Percentiles rank a stretch among this genome's conserved stretches.
Evolutionary conservation across 2,113 vertebrate genomes (phyloP).

Genomic region (Geococcyx californianus): DNA sequence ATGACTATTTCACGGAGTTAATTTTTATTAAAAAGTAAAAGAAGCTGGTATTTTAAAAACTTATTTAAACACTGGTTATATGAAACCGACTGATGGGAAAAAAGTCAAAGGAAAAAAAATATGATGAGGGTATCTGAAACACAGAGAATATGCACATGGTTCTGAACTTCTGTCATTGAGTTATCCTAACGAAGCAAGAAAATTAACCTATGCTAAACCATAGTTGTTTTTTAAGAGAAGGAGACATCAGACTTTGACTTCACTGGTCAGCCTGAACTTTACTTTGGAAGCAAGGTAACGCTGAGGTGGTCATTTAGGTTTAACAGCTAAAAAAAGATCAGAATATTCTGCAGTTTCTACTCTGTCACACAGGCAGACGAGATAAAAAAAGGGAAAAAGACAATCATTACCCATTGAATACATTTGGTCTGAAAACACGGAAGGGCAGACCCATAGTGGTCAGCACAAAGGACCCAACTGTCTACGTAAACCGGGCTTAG

Average conservation of each 20-base stretch:
- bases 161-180: not conserved
- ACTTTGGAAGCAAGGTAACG: not conserved
- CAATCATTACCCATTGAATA: not conserved
- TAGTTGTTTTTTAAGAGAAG: not conserved
- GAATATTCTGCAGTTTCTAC: not conserved
- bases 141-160: fast-evolving
- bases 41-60: not conserved
- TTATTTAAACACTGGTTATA: not conserved
- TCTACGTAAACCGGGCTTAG: not conserved
- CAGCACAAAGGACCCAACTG: not conserved
- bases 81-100: not conserved
- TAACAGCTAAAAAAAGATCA: not conserved
- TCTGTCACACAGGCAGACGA: not conserved
- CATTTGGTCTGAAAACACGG: not conserved
- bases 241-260: not conserved
- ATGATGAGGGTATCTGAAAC: not conserved
- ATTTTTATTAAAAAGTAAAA: not conserved
- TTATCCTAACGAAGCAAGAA: too few species aligned
- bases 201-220: not conserved
- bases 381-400: not conserved
- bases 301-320: not conserved
- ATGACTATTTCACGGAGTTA: not conserved
- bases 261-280: too few species aligned
- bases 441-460: not conserved
- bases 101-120: not conserved